Evolutionary conservation across 2,113 vertebrate species (phyloP).

Genomic region (Morone saxatilis): DNA sequence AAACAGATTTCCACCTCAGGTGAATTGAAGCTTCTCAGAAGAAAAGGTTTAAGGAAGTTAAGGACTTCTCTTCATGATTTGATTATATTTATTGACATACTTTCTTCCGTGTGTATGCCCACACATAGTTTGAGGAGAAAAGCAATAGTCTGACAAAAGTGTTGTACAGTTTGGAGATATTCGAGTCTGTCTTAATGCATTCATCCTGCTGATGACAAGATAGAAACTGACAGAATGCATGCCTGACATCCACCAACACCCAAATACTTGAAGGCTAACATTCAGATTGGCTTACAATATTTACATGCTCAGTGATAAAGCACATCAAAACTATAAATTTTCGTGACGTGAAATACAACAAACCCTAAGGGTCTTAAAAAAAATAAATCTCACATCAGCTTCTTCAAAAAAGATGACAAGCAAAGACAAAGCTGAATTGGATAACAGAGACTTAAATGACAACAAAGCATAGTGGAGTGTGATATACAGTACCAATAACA

Average conservation of each 20-base stretch:
- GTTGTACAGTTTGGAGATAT: background rate
- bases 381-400: conserved; percentile 29
- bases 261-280: conserved; percentile 34
- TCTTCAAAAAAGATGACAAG: conserved; percentile 61
- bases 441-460: conserved; percentile 62
- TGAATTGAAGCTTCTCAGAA: background rate
- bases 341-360: conserved; percentile 60
- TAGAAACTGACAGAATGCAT: conserved; percentile 59
- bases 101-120: background rate
- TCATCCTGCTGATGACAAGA: conserved; percentile 47
- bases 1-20: background rate
- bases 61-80: conserved; percentile 1
- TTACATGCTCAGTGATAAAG: conserved; percentile 54
- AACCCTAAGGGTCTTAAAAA: conserved; percentile 55
- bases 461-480: conserved; percentile 39
- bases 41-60: background rate
- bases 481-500: conserved; percentile 47
- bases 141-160: background rate
- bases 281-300: conserved; percentile 58
- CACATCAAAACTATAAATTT: conserved; percentile 56
- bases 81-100: background rate
- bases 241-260: conserved; percentile 45
- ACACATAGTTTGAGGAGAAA: background rate
- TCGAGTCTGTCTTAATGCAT: conserved; percentile 39
- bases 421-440: conserved; percentile 51